Percentiles rank a stretch among this genome's conserved stretches.
These are phyloP conservation scores for Rotaria sp. DNA, from an alignment of 2,888 invertebrate genomes.

Conservation along the genomic window DNA sequence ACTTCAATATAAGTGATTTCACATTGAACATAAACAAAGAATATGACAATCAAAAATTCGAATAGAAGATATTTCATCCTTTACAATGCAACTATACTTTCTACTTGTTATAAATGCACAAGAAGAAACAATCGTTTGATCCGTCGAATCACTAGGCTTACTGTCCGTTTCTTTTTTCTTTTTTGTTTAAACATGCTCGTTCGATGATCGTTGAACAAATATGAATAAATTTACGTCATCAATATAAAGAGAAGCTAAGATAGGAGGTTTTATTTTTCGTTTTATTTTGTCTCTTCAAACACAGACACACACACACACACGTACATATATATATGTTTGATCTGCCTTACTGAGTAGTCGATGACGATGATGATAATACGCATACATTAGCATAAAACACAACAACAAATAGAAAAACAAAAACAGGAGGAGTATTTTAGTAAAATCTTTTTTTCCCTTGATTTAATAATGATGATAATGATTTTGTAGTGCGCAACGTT, in stretches of 20 bases:
- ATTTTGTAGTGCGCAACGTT: background rate
- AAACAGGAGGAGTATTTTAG: too few species aligned
- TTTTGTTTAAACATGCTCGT: background rate
- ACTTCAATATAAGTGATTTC: slow-evolving; percentile 23
- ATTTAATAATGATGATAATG: background rate
- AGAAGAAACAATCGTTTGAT: background rate
- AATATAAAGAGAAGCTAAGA: background rate
- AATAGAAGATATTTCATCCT: background rate
- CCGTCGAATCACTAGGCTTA: background rate
- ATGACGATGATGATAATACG: background rate
- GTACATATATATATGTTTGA: background rate
- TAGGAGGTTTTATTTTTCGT: background rate
- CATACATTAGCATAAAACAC: background rate
- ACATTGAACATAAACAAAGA: background rate
- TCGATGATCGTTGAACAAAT: slow-evolving; percentile 3
- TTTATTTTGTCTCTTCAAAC: slow-evolving; percentile 10
- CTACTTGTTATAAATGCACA: background rate
- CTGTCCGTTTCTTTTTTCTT: background rate
- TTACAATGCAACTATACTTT: background rate
- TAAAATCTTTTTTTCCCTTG: background rate
- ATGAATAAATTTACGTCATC: background rate
- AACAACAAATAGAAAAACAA: background rate
- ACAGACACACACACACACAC: background rate
- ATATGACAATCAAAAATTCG: background rate
- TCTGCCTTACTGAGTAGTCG: background rate